Evolutionary conservation across 2,113 vertebrate genomes (phyloP).

Genomic region (Prinia subflava): DNA sequence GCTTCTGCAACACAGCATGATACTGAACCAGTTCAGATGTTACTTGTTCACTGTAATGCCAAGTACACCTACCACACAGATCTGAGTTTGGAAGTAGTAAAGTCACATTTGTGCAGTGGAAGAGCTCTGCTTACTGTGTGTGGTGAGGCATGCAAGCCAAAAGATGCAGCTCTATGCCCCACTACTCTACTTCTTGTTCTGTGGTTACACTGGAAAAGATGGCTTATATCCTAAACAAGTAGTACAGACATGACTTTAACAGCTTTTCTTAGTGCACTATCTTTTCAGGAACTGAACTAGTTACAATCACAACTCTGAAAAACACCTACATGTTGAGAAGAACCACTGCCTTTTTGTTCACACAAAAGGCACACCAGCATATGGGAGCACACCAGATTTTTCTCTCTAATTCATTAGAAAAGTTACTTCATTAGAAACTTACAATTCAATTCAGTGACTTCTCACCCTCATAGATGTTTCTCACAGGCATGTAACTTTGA

Average conservation of each 20-base stretch:
- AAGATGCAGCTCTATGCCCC: not conserved
- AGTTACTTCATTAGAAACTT: no score
- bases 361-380: not conserved
- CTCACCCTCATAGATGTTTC: not conserved
- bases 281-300: not conserved
- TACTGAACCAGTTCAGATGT: not conserved
- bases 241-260: not conserved
- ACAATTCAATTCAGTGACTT: not conserved
- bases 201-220: not conserved
- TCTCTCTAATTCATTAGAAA: not conserved
- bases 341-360: not conserved
- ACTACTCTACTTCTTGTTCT: not conserved
- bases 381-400: not conserved
- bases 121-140: not conserved
- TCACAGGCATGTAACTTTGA: not conserved
- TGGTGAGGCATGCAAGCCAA: not conserved
- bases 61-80: not conserved
- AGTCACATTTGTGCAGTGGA: not conserved
- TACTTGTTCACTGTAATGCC: no score
- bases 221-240: not conserved
- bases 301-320: not conserved
- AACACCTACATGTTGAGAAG: not conserved
- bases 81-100: not conserved
- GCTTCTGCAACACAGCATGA: not conserved
- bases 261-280: not conserved